These are phyloP conservation scores for Synanthedon tipuliformis DNA, from an alignment of 2,888 invertebrate genomes.

Conservation along the genomic window DNA sequence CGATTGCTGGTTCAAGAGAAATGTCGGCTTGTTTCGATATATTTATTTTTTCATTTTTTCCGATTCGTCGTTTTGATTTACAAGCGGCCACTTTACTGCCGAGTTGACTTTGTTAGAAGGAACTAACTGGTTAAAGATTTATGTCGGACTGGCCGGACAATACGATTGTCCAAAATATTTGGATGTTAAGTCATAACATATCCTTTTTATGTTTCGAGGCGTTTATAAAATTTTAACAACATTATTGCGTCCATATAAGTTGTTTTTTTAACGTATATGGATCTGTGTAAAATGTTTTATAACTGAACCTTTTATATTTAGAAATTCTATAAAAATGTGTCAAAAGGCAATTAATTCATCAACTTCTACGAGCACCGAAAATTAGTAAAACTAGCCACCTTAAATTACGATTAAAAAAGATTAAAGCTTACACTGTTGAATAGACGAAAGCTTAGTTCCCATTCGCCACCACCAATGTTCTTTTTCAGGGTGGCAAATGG, in stretches of 20 bases:
- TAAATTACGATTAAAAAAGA: too few species aligned
- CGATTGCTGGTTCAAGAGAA: conserved; percentile 33
- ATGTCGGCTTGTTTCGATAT: conserved; percentile 41
- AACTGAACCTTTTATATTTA: too few species aligned
- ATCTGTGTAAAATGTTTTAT: too few species aligned
- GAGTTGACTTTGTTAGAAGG: conserved; percentile 58
- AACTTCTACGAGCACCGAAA: too few species aligned
- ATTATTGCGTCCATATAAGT: conserved; percentile 27
- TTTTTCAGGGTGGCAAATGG: too few species aligned
- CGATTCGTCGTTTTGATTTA: conserved; percentile 64
- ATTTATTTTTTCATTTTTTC: conserved; percentile 47
- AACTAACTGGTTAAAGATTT: conserved; percentile 61
- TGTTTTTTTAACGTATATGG: conserved; percentile 3
- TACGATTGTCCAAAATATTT: conserved; percentile 55
- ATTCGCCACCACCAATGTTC: too few species aligned
- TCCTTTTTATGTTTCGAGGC: conserved; percentile 26
- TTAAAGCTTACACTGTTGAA: too few species aligned
- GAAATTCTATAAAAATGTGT: too few species aligned
- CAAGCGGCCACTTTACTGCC: conserved; percentile 60
- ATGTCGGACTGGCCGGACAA: conserved; percentile 49
- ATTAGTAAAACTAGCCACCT: too few species aligned
- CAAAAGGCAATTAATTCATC: too few species aligned
- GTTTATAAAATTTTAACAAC: conserved; percentile 25
- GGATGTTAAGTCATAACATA: conserved; percentile 47
- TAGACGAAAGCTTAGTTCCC: too few species aligned